These are phyloP conservation scores for Gymnorhina tibicen DNA, from an alignment of 2,113 vertebrate genomes.

Conservation along the genomic window DNA sequence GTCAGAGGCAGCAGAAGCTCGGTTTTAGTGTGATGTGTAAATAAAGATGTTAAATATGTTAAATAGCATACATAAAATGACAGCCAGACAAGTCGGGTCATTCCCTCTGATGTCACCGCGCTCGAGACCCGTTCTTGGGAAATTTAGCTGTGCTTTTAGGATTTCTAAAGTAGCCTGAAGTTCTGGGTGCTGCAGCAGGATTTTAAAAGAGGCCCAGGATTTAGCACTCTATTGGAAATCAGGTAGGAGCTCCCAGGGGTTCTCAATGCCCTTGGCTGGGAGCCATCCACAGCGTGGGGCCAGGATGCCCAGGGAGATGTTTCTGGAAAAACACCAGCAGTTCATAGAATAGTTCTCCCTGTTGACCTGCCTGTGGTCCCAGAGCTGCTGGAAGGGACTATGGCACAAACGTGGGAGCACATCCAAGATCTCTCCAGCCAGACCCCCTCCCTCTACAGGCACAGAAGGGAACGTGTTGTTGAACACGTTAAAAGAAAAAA, in stretches of 20 bases:
- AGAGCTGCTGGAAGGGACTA: neutral
- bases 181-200: neutral
- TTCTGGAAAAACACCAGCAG: neutral
- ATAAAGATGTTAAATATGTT: neutral
- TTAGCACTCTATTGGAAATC: neutral
- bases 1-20: neutral
- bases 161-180: neutral
- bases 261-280: neutral
- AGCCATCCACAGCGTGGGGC: neutral
- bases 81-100: neutral
- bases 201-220: neutral
- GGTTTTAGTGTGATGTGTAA: neutral
- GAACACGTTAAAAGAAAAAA: neutral
- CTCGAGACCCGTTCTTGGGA: neutral
- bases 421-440: neutral
- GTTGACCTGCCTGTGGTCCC: neutral
- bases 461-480: neutral
- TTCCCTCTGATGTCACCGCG: fast-evolving
- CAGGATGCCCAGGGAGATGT: neutral
- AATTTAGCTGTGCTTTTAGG: neutral
- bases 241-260: neutral
- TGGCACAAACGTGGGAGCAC: neutral
- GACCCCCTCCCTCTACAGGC: neutral
- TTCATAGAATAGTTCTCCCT: neutral
- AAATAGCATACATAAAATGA: neutral